phyloP scores from a whole-genome alignment of 2,888 invertebrate genomes.

The Athalia cordata region DNA sequence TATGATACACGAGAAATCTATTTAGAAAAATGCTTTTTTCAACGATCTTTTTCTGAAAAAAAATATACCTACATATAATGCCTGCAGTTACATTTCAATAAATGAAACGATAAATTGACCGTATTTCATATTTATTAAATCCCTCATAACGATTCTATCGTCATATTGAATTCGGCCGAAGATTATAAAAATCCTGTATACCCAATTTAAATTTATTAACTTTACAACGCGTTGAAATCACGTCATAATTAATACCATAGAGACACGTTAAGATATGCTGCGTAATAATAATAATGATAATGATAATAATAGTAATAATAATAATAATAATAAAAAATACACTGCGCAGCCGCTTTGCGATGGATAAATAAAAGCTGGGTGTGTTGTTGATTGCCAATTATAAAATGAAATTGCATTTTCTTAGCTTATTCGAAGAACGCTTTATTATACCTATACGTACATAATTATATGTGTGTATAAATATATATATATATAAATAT shows the following conservation, averaged over 20 bases:
- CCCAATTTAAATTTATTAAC: not conserved
- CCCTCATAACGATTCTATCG: not conserved
- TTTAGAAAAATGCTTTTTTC: too few relatives aligned
- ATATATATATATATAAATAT: too few relatives aligned
- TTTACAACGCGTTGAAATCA: not conserved
- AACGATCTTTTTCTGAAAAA: too few relatives aligned
- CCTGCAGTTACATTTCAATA: too few relatives aligned
- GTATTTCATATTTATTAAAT: constrained; percentile 2
- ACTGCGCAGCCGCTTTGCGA: not conserved
- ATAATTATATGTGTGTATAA: too few relatives aligned
- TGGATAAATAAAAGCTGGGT: not conserved
- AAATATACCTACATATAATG: too few relatives aligned
- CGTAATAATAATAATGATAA: not conserved
- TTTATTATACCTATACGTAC: not conserved
- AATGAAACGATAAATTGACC: constrained; percentile 11
- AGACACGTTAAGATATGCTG: not conserved
- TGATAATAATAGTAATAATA: too few relatives aligned
- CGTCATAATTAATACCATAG: not conserved
- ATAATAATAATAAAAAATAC: too few relatives aligned
- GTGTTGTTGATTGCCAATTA: constrained; percentile 15
- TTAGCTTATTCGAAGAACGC: not conserved
- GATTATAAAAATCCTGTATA: constrained; percentile 4
- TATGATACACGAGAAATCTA: too few relatives aligned
- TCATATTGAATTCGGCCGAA: constrained; percentile 4
- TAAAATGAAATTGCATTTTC: constrained; percentile 22